Evolutionary conservation across 2,797 vertebrate genomes (phyloP).

Genomic region (Mergus octosetaceus): DNA sequence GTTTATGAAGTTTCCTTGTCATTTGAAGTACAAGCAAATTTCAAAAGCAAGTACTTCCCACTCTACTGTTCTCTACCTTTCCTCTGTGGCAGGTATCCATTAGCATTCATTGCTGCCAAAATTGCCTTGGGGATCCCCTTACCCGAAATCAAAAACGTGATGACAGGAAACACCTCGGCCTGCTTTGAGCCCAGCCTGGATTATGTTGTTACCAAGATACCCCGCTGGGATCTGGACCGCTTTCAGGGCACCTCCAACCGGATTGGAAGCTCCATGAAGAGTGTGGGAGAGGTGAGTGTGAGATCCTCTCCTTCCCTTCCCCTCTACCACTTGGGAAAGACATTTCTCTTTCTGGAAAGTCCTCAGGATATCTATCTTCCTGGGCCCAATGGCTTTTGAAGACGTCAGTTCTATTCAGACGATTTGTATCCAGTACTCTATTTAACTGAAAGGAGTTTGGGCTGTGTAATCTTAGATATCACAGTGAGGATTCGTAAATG

Average conservation of each 20-base stretch:
- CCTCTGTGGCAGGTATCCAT: conserved; percentile 84
- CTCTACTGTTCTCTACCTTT: background rate
- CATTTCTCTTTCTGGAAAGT: background rate
- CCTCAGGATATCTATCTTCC: background rate
- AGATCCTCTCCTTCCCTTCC: background rate
- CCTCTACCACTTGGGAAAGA: background rate
- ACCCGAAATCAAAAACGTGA: conserved; percentile 92
- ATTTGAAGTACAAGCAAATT: background rate
- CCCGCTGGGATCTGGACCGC: conserved; percentile 94
- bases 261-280: conserved; percentile 96
- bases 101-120: conserved; percentile 96
- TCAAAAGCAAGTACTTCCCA: background rate
- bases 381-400: background rate
- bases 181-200: conserved; percentile 96
- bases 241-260: conserved; percentile 87
- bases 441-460: background rate
- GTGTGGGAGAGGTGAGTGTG: conserved; percentile 91
- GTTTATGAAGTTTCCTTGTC: background rate
- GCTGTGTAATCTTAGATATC: background rate
- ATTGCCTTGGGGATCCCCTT: conserved; percentile 92
- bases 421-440: background rate
- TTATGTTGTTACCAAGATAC: conserved; percentile 95
- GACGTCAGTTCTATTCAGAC: background rate
- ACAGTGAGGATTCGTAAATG: background rate
- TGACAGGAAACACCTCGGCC: conserved; percentile 91